phyloP scores from a whole-genome alignment of 1,140 invertebrate genomes.

The Calycopis cecrops region DNA sequence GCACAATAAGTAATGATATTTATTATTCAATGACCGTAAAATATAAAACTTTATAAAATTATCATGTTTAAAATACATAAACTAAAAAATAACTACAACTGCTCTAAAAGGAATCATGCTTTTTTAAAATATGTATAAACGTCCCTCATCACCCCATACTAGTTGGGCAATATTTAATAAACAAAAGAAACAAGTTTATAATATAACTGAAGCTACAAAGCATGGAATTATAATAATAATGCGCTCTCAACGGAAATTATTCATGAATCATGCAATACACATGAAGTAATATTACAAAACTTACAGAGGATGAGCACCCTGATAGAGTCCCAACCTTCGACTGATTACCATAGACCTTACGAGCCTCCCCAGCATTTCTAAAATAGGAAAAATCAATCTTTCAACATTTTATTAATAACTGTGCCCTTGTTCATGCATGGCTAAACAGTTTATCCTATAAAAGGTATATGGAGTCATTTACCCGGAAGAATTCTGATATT shows the following conservation, averaged over 20 bases:
- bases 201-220: background rate
- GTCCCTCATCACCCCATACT: too few relatives aligned
- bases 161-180: too few relatives aligned
- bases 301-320: conserved; percentile 73
- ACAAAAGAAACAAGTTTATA: background rate
- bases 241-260: conserved; percentile 10
- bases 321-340: conserved; percentile 72
- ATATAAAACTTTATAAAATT: too few relatives aligned
- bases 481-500: conserved; percentile 69
- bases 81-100: too few relatives aligned
- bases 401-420: conserved; percentile 42
- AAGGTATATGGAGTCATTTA: conserved; percentile 54
- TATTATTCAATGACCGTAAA: too few relatives aligned
- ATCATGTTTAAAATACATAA: too few relatives aligned
- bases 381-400: conserved; percentile 71
- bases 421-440: conserved; percentile 55
- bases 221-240: too few relatives aligned
- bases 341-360: conserved; percentile 69
- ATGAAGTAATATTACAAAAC: conserved; percentile 36
- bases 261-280: conserved; percentile 31
- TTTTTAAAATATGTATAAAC: too few relatives aligned
- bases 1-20: too few relatives aligned
- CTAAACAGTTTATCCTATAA: conserved; percentile 40
- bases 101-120: too few relatives aligned
- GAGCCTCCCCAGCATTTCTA: conserved; percentile 70